Percentiles rank a stretch among this genome's conserved stretches.
These are phyloP conservation scores for Nannobrachium achirus DNA, from an alignment of 2,113 vertebrate species.

Conservation along the genomic window DNA sequence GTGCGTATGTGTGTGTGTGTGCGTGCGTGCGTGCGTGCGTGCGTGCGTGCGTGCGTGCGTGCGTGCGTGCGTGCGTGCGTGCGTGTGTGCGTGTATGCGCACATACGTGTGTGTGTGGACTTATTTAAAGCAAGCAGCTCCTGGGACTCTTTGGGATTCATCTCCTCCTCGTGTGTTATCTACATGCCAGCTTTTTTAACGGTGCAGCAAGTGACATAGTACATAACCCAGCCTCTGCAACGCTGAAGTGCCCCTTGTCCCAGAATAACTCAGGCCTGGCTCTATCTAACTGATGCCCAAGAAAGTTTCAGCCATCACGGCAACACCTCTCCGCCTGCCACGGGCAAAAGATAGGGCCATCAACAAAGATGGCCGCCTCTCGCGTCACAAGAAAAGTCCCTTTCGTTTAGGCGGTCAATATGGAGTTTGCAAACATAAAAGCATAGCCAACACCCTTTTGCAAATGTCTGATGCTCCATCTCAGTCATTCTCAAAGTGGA, in stretches of 20 bases:
- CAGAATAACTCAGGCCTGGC: slow-evolving; percentile 73
- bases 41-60: slow-evolving; percentile 4
- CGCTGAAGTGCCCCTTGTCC: slow-evolving; percentile 74
- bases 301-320: slow-evolving; percentile 73
- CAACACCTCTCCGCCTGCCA: slow-evolving; percentile 71
- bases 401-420: neutral
- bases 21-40: neutral
- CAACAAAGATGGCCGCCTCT: slow-evolving; percentile 65
- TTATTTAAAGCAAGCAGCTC: slow-evolving; percentile 77
- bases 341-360: slow-evolving; percentile 66
- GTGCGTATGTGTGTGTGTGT: neutral
- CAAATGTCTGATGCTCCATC: neutral
- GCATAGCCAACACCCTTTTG: too few species aligned
- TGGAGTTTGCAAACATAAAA: too few species aligned
- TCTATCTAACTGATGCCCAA: slow-evolving; percentile 74
- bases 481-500: too few species aligned
- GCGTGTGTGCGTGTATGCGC: slow-evolving; percentile 42
- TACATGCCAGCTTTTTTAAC: slow-evolving; percentile 70
- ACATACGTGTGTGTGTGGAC: slow-evolving; percentile 43
- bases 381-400: neutral
- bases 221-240: slow-evolving; percentile 77
- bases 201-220: slow-evolving; percentile 71
- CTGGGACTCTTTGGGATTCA: slow-evolving; percentile 68
- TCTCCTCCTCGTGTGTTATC: slow-evolving; percentile 76
- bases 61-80: slow-evolving; percentile 38